Evolutionary conservation across 37 sponge, comb jelly and placozoan species (phyloP).

Genomic region (Halichondria panicea): DNA sequence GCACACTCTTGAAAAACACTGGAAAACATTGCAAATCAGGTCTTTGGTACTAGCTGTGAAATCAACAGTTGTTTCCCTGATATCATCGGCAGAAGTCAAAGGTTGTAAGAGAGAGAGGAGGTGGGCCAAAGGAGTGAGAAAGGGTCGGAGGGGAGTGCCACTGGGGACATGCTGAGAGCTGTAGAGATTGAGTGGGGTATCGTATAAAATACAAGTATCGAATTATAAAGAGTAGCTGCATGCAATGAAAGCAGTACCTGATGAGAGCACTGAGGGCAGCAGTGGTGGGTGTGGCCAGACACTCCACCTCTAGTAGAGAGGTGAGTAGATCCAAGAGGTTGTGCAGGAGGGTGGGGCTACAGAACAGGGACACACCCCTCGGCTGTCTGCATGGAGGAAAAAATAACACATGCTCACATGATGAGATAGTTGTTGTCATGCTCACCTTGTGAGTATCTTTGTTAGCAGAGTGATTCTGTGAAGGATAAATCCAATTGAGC

Average conservation of each 20-base stretch:
- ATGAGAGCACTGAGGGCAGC: constrained; percentile 4
- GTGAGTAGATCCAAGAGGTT: constrained; percentile 17
- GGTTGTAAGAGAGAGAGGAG: constrained; percentile 38
- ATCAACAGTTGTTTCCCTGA: neutral
- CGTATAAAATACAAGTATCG: neutral
- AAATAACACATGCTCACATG: neutral
- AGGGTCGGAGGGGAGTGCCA: constrained; percentile 17
- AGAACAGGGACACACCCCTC: constrained; percentile 31
- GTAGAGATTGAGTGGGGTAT: neutral
- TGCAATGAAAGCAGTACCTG: constrained; percentile 10
- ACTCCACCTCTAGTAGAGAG: constrained; percentile 9
- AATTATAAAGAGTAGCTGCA: neutral
- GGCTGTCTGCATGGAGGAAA: constrained; percentile 18
- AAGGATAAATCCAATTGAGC: neutral
- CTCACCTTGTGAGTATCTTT: constrained; percentile 36
- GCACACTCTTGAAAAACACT: neutral
- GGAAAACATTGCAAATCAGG: neutral
- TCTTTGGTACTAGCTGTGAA: neutral
- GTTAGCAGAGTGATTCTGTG: constrained; percentile 28
- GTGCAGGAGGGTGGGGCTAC: constrained; percentile 6
- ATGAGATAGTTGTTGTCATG: neutral
- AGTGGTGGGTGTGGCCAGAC: constrained; percentile 8
- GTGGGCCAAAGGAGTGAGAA: constrained; percentile 48
- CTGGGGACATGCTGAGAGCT: constrained; percentile 53
- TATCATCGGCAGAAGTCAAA: neutral